phyloP scores from a whole-genome alignment of 2,113 vertebrate species.

The Pao palembangensis region DNA sequence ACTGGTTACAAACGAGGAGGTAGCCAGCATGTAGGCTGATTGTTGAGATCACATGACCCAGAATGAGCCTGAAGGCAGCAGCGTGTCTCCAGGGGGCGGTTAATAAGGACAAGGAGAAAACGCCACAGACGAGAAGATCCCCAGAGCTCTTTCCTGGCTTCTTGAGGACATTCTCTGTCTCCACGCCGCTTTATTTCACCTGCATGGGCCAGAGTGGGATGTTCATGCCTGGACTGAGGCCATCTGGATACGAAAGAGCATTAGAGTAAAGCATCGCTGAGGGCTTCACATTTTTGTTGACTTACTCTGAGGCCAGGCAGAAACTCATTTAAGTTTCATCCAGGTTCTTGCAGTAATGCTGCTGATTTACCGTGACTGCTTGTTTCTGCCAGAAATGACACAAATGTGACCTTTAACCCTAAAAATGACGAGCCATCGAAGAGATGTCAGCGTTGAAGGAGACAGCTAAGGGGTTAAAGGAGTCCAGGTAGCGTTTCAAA shows the following conservation, averaged over 20 bases:
- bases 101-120: slow-evolving; percentile 38
- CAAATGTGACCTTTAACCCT: slow-evolving; percentile 13
- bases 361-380: not conserved
- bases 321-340: slow-evolving; percentile 4
- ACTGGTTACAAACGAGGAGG: slow-evolving; percentile 19
- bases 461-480: not conserved
- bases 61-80: slow-evolving; percentile 37
- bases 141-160: not conserved
- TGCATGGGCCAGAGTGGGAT: not conserved
- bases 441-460: not conserved
- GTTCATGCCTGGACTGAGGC: too few relatives aligned
- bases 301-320: too few relatives aligned
- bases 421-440: not conserved
- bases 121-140: slow-evolving; percentile 3
- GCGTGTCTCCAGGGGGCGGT: slow-evolving; percentile 40
- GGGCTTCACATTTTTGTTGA: not conserved
- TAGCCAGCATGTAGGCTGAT: slow-evolving; percentile 52
- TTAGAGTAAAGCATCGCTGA: slow-evolving; percentile 5
- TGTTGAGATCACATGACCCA: slow-evolving; percentile 17
- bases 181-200: slow-evolving; percentile 17
- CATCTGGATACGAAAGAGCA: slow-evolving; percentile 8
- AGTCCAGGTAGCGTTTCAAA: slow-evolving; percentile 11
- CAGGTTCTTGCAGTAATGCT: slow-evolving; percentile 8
- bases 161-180: not conserved
- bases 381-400: slow-evolving; percentile 14